These are phyloP conservation scores for Cabera pusaria DNA, from an alignment of 2,888 invertebrate species.

Conservation along the genomic window DNA sequence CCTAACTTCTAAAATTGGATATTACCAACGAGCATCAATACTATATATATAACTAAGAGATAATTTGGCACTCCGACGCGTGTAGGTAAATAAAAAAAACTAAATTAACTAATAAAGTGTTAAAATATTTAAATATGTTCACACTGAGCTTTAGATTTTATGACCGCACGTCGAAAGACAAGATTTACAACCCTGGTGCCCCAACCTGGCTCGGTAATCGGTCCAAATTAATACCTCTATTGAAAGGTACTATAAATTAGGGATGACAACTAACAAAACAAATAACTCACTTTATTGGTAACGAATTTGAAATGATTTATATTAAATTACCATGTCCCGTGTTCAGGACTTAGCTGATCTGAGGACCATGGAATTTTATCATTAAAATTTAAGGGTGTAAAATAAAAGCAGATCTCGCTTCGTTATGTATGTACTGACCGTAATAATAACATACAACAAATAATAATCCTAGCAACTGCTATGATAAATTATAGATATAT, in stretches of 20 bases:
- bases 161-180: slow-evolving; percentile 33
- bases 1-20: too few relatives aligned
- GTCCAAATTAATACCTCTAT: slow-evolving; percentile 55
- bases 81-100: slow-evolving; percentile 47
- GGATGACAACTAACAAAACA: slow-evolving; percentile 24
- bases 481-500: too few relatives aligned
- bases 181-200: slow-evolving; percentile 41
- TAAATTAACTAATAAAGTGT: slow-evolving; percentile 50
- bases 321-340: background rate
- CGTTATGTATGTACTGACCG: too few relatives aligned
- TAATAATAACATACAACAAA: too few relatives aligned
- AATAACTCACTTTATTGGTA: slow-evolving; percentile 21
- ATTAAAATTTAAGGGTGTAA: too few relatives aligned
- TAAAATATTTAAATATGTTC: slow-evolving; percentile 54
- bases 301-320: slow-evolving; percentile 12
- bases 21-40: too few relatives aligned
- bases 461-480: too few relatives aligned
- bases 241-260: slow-evolving; percentile 28
- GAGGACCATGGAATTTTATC: too few relatives aligned
- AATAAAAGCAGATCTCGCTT: too few relatives aligned
- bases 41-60: too few relatives aligned
- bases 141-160: slow-evolving; percentile 48
- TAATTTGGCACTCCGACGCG: too few relatives aligned
- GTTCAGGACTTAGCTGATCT: too few relatives aligned
- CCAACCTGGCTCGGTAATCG: slow-evolving; percentile 35